phyloP scores from a whole-genome alignment of 2,888 invertebrate genomes.

The Heliconius ismenius region DNA sequence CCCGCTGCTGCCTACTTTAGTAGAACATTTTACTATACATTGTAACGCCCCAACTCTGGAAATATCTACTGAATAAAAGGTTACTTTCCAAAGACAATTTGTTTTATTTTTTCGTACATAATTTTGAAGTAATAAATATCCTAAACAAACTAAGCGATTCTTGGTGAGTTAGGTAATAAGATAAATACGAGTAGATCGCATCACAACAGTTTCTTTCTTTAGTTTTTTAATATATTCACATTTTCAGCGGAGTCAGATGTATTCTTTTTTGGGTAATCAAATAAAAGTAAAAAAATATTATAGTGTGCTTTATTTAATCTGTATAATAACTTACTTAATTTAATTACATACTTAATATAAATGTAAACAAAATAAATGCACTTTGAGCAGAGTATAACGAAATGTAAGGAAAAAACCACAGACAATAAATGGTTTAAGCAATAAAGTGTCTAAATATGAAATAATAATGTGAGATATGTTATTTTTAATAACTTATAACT shows the following conservation, averaged over 20 bases:
- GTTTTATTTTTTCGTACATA: not conserved
- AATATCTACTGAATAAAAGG: slow-evolving; percentile 13
- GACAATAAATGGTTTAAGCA: not conserved
- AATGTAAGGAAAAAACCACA: not conserved
- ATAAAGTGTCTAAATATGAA: not conserved
- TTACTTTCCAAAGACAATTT: slow-evolving; percentile 1
- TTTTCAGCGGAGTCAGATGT: too few relatives aligned
- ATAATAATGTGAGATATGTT: not conserved
- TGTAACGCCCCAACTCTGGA: slow-evolving; percentile 9
- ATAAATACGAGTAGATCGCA: too few relatives aligned
- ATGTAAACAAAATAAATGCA: slow-evolving; percentile 58
- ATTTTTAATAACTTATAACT: not conserved
- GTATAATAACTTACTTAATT: slow-evolving; percentile 40
- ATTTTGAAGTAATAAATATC: not conserved
- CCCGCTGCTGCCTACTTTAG: not conserved
- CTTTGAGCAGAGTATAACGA: slow-evolving; percentile 50
- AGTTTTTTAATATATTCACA: too few relatives aligned
- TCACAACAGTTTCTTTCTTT: too few relatives aligned
- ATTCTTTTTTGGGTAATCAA: not conserved
- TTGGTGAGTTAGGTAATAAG: not conserved
- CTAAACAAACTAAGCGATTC: not conserved
- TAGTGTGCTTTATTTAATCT: slow-evolving; percentile 37
- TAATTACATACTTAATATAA: slow-evolving; percentile 37
- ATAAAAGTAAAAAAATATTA: slow-evolving; percentile 19
- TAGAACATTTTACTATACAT: slow-evolving; percentile 13